Percentiles rank a stretch among this genome's conserved stretches.
Evolutionary conservation across 92 coral and sea anemone genomes (phyloP).

Genomic region (Zoanthus gigantus): DNA sequence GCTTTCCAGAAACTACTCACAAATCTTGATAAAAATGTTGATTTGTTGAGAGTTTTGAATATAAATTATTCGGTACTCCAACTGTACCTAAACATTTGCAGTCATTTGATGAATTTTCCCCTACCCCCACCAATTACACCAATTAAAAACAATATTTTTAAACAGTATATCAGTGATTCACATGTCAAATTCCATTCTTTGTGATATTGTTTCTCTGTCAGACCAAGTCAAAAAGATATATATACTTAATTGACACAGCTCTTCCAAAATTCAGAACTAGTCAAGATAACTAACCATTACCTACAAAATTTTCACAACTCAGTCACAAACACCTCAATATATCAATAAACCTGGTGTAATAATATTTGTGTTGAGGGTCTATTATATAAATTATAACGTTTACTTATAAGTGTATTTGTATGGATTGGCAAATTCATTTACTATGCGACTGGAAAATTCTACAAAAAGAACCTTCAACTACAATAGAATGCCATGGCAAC

Average conservation of each 20-base stretch:
- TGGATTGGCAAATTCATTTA: conserved; percentile 13
- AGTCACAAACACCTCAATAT: conserved; percentile 9
- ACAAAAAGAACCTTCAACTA: neutral
- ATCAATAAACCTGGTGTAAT: conserved; percentile 1
- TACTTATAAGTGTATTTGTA: conserved; percentile 14
- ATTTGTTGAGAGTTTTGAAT: too few relatives aligned
- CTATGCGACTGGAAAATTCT: conserved; percentile 15
- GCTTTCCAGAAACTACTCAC: too few relatives aligned
- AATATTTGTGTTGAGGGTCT: neutral
- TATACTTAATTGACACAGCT: neutral
- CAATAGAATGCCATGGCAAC: conserved; percentile 2
- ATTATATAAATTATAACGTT: neutral
- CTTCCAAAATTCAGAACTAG: conserved; percentile 14
- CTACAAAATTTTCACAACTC: conserved; percentile 1
- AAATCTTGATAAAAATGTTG: too few relatives aligned
- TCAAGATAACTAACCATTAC: conserved; percentile 3
- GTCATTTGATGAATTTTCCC: neutral
- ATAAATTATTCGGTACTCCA: too few relatives aligned
- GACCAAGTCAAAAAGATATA: conserved; percentile 1
- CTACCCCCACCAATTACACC: neutral
- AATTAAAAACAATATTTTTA: neutral
- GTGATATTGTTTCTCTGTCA: neutral
- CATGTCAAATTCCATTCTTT: neutral
- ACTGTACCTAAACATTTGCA: neutral
- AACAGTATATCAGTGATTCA: conserved; percentile 12